Evolutionary conservation across 2,113 vertebrate genomes (phyloP), one percentile per base, ranked within the genome.

Genomic region (Rhagologus leucostigma): DNA sequence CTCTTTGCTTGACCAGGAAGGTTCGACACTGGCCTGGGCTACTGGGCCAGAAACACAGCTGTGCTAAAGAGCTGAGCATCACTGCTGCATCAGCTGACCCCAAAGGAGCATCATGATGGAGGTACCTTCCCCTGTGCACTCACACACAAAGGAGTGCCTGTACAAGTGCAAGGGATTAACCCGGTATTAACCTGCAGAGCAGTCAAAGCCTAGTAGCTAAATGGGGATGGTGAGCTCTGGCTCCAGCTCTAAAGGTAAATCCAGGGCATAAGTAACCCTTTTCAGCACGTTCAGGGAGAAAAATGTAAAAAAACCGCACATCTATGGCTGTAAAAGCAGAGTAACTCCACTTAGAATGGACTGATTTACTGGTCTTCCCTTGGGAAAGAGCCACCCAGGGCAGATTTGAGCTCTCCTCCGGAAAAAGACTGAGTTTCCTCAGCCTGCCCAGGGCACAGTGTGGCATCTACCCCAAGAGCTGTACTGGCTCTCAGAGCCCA

Each of bases 71-170:
- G 47, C 32, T 49, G 42, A 71, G 21, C 57, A 49, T 8, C 5
- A 1, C 35, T 65, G 69, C 14, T 3, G 1, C 55, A 50, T 22
- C 46, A 55, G 6, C 44, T 68, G 47, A 41, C 14, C 26, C 33
- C 47, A 44, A 47, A 47, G 41, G 37, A 75, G 67, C 37, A 60
- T 11, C 9, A 12, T 19, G 33, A 59, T 0, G 1, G 49, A 22
- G 29, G 24, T 5, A 33, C 12, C 32, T 26, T 44, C 17, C 16
- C 29, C 42, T 0, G 0, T 10, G 10, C 4, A 13, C 17, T 13
- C 60, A 64, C 27, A 33, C 3, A 35, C 46, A 70, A 56, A 74
- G 1, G 26, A 62, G n/a, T 33, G n/a, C 16, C 32, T 11, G 32
- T 33, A 6, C 22, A 55, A 62, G n/a, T 26, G 12, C 62, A 84